Percentiles rank a stretch among this genome's conserved stretches.
phyloP scores from a whole-genome alignment of 2,888 invertebrate species.

The Melieria picta region DNA sequence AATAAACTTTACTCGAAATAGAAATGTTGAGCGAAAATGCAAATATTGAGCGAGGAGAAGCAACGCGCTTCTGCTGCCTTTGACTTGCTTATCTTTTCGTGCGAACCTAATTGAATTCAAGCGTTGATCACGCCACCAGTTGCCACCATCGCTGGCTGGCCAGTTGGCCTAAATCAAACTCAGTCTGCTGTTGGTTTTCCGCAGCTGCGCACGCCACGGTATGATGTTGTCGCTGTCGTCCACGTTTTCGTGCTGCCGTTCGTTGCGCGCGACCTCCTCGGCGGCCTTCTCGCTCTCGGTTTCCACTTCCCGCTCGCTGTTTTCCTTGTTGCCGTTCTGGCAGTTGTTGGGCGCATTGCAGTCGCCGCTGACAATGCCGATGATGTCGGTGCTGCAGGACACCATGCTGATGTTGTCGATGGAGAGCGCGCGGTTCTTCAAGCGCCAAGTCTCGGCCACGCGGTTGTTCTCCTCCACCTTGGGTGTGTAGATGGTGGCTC shows the following conservation, averaged over 20 bases:
- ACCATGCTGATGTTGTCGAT: slow-evolving; percentile 72
- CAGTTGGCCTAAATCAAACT: slow-evolving; percentile 74
- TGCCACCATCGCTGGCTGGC: slow-evolving; percentile 24
- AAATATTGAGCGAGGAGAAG: too few relatives aligned
- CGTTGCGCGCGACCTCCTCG: slow-evolving; percentile 47
- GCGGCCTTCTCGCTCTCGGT: slow-evolving; percentile 43
- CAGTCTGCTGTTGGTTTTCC: slow-evolving; percentile 90
- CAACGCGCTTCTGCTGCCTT: background rate
- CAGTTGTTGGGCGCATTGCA: slow-evolving; percentile 42
- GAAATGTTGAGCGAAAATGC: too few relatives aligned
- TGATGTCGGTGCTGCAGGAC: slow-evolving; percentile 54
- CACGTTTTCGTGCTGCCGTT: slow-evolving; percentile 7
- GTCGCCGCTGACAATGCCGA: slow-evolving; percentile 48
- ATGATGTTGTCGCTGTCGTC: slow-evolving; percentile 75
- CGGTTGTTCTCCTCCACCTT: slow-evolving; percentile 72
- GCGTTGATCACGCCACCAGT: slow-evolving; percentile 5
- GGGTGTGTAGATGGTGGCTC: slow-evolving; percentile 77
- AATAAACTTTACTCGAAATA: too few relatives aligned
- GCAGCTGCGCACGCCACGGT: slow-evolving; percentile 88
- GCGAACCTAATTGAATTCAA: background rate
- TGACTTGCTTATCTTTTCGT: background rate
- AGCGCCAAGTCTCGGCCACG: slow-evolving; percentile 67
- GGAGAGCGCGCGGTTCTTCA: slow-evolving; percentile 70
- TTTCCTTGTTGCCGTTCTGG: slow-evolving; percentile 43
- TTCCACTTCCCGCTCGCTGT: slow-evolving; percentile 38